Percentiles rank a stretch among this genome's conserved stretches.
Conservation (phyloP, 2,888 invertebrate species). For the Agriotes lineatus region DNA sequence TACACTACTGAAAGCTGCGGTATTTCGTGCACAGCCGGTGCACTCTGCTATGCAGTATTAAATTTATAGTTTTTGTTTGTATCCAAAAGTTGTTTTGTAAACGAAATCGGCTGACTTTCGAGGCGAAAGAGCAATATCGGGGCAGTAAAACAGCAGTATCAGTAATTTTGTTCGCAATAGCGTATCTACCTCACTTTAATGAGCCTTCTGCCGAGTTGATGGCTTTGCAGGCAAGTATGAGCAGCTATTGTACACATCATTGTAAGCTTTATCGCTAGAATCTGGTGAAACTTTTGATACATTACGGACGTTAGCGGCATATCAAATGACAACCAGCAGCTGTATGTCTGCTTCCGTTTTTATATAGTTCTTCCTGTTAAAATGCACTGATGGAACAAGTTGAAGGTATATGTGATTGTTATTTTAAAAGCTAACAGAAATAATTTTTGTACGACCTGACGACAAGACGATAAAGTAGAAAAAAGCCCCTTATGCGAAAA, state of each 20-base stretch:
- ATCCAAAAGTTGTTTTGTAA: not conserved
- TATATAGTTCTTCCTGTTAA: no score
- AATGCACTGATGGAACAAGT: no score
- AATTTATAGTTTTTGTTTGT: slow-evolving; percentile 2
- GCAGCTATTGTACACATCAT: slow-evolving; percentile 1
- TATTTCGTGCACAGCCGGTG: not conserved
- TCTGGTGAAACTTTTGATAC: not conserved
- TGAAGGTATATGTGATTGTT: no score
- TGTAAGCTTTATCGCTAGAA: slow-evolving; percentile 2
- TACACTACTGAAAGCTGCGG: not conserved
- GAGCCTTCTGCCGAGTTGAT: slow-evolving; percentile 1
- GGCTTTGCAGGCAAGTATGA: not conserved
- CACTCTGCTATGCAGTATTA: not conserved
- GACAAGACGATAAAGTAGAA: no score
- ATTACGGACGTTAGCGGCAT: no score
- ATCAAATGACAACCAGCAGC: no score
- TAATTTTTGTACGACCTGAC: no score
- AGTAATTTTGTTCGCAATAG: slow-evolving; percentile 1
- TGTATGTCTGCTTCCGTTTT: no score
- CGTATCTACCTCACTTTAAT: not conserved
- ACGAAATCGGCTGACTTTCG: not conserved
- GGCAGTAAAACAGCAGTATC: slow-evolving; percentile 6
- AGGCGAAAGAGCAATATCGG: slow-evolving; percentile 4
- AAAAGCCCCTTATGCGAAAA: no score
- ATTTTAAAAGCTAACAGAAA: no score